These are phyloP conservation scores for Channallabes apus DNA, from an alignment of 2,797 vertebrate species.

Conservation along the genomic window DNA sequence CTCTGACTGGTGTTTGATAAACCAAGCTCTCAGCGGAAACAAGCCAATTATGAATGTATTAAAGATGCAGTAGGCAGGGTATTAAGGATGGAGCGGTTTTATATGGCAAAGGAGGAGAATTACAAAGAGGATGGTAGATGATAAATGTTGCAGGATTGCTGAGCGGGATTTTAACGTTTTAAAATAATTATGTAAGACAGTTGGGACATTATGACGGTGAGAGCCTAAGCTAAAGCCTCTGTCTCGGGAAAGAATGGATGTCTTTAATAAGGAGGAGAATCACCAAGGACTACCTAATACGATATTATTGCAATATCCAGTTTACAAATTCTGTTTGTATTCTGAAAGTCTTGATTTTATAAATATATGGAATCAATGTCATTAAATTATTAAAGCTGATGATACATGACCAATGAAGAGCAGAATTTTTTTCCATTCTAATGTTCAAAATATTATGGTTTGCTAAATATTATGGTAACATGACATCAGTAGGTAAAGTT, in stretches of 20 bases:
- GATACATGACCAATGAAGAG: no score
- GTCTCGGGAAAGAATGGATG: not conserved
- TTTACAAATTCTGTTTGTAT: no score
- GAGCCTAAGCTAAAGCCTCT: not conserved
- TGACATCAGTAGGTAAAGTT: not conserved
- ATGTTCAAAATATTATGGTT: not conserved
- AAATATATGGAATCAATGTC: no score
- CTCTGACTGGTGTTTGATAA: conserved; percentile 32
- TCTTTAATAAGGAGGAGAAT: no score
- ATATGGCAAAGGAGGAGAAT: conserved; percentile 19
- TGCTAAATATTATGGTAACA: not conserved
- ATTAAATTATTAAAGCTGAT: no score
- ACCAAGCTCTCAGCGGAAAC: conserved; percentile 34
- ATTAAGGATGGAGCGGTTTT: conserved; percentile 61
- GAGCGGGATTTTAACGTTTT: not conserved
- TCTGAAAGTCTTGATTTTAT: no score
- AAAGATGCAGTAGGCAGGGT: conserved; percentile 61
- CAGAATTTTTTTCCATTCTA: no score
- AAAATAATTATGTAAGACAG: not conserved
- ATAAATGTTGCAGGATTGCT: conserved; percentile 5
- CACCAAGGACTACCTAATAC: no score
- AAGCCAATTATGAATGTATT: conserved; percentile 61
- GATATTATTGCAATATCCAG: no score
- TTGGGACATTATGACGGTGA: not conserved
- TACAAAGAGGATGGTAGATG: not conserved